Base-by-base conservation (phyloP, 2,113 vertebrate genomes). In the Pseudois nayaur region DNA sequence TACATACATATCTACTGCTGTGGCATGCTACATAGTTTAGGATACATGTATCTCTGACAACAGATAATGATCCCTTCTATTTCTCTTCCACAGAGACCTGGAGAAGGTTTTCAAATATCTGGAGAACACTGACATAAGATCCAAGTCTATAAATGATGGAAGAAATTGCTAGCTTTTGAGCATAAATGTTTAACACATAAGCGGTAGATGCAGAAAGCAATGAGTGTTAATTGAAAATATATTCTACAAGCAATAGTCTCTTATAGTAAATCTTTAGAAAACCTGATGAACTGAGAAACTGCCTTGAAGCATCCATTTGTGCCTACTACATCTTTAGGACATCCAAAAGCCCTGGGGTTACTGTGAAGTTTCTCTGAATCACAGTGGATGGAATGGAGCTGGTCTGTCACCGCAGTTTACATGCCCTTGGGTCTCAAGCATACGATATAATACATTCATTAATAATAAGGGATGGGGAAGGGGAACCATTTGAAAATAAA, bases 1-100 rank as follows among this genome's bases (percentile, higher is more conserved):
- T n/a, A 14, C 0, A 2, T 5, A 31, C 29, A 67, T 60, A 17
- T 36, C 1, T 50, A 9, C 3, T 6, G 17, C 8, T n/a, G 1
- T 43, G 52, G 14, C 52, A 19, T 6, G 57, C 9, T 33, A 16
- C 1, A 23, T 29, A 29, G 7, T 67, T 54, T 10, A 88, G 13
- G 12, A 60, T 52, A 31, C 11, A 54, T 5, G n/a, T 17, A 21
- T 12, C 11, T 45, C 19, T 81, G 29, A 29, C 19, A 48, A 7
- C 10, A 11, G 45, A 1, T 36, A 45, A n/a, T 27, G 2, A 50
- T 8, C 5, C 12, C 6, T 74, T 91, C 48, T 31, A 6, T 33
- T 74, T 85, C 27, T 54, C 6, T 50, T 87, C 4, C 48, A 64
- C 9, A 12, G 10, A 21, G 85, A 55, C 12, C 33, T 52, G 50